A percentile compares a stretch with the other conserved stretches of the same genome.
Evolutionary conservation across 2,888 invertebrate genomes (phyloP).

Genomic region (Osmoderma eremita): DNA sequence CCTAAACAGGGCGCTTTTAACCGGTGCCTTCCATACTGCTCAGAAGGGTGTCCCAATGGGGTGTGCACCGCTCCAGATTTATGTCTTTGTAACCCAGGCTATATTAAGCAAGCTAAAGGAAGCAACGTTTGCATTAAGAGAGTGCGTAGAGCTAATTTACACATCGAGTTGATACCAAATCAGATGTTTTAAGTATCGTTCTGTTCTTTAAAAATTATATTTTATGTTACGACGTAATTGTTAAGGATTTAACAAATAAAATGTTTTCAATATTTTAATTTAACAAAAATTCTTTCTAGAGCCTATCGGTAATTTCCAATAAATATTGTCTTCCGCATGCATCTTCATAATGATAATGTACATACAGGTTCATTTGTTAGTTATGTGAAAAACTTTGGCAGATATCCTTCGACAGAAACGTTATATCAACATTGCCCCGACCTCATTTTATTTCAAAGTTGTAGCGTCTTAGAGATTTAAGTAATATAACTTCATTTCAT

Average conservation of each 20-base stretch:
- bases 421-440: too few relatives aligned
- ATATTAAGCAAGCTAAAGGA: slow-evolving; percentile 72
- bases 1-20: slow-evolving; percentile 54
- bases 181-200: slow-evolving; percentile 42
- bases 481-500: too few relatives aligned
- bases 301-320: too few relatives aligned
- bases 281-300: too few relatives aligned
- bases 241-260: slow-evolving; percentile 15
- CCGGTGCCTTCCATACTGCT: slow-evolving; percentile 69
- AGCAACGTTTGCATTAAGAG: slow-evolving; percentile 72
- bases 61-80: slow-evolving; percentile 77
- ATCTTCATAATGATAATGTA: too few relatives aligned
- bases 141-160: slow-evolving; percentile 57
- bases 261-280: background rate
- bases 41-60: slow-evolving; percentile 79
- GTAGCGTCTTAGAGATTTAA: too few relatives aligned
- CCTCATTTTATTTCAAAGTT: too few relatives aligned
- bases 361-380: too few relatives aligned
- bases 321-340: too few relatives aligned
- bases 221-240: background rate
- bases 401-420: too few relatives aligned
- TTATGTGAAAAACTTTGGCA: too few relatives aligned
- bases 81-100: slow-evolving; percentile 79
- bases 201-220: slow-evolving; percentile 6
- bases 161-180: slow-evolving; percentile 59